Evolutionary conservation across 2,888 invertebrate genomes (phyloP).

Genomic region (Gerosis bhagava): DNA sequence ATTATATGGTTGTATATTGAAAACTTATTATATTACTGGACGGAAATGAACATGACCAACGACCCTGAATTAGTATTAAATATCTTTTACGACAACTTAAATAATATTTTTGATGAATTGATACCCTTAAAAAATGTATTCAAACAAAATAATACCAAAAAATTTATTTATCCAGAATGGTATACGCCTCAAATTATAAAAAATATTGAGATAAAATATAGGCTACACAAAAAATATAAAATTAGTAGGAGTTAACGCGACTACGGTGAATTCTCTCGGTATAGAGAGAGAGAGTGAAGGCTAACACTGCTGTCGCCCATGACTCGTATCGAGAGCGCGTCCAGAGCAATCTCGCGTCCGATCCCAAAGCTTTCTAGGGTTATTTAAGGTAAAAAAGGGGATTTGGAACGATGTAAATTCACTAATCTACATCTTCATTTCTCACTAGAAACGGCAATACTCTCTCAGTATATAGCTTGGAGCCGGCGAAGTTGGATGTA

Average conservation of each 20-base stretch:
- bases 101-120: conserved; percentile 1
- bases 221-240: conserved; percentile 6
- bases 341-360: neutral
- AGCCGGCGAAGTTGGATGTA: conserved; percentile 7
- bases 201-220: neutral
- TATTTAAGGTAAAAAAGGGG: conserved; percentile 1
- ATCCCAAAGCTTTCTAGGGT: conserved; percentile 5
- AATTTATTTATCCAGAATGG: neutral
- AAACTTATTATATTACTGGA: no score
- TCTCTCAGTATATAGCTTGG: neutral
- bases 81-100: neutral
- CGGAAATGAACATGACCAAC: no score
- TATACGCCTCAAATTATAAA: neutral
- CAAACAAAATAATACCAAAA: neutral
- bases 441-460: conserved; percentile 1
- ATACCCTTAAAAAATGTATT: neutral
- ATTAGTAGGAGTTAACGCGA: neutral
- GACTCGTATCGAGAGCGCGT: conserved; percentile 2
- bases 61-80: neutral
- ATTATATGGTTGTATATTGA: no score
- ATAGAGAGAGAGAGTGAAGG: neutral
- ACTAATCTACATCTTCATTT: no score
- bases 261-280: conserved; percentile 3
- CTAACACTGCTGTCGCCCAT: neutral
- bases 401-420: neutral